These are phyloP conservation scores for Sinella curviseta DNA, from an alignment of 1,140 invertebrate genomes.

Conservation along the genomic window DNA sequence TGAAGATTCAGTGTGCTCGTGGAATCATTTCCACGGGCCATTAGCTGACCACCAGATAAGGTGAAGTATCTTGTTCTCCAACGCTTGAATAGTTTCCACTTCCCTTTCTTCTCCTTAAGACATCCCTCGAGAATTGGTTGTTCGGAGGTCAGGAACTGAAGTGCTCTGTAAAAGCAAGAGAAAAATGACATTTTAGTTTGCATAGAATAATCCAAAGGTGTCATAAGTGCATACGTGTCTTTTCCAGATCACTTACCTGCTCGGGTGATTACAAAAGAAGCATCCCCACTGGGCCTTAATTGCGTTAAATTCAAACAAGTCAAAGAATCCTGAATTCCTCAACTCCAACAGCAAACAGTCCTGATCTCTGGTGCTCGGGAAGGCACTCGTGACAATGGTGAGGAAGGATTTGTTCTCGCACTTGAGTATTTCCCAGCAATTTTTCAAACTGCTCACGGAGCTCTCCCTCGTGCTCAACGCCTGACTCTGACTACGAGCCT, in stretches of 20 bases:
- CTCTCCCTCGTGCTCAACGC: conserved; percentile 81
- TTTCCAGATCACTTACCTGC: no score
- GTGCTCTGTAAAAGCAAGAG: conserved; percentile 31
- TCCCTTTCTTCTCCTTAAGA: conserved; percentile 91
- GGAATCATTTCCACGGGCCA: conserved; percentile 73
- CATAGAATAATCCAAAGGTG: no score
- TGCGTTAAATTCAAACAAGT: conserved; percentile 81
- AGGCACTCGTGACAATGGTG: conserved; percentile 86
- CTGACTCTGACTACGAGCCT: conserved; percentile 70
- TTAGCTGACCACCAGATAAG: conserved; percentile 83
- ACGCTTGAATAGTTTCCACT: conserved; percentile 83
- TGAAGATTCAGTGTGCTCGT: conserved; percentile 69
- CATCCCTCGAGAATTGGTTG: conserved; percentile 81
- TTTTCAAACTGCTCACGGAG: conserved; percentile 78
- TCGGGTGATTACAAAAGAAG: conserved; percentile 72
- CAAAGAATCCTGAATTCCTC: conserved; percentile 82
- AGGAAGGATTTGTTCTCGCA: conserved; percentile 85
- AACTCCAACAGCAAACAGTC: conserved; percentile 81
- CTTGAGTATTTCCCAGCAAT: conserved; percentile 90
- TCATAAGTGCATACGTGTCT: no score
- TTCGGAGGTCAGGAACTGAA: conserved; percentile 45
- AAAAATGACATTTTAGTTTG: no score
- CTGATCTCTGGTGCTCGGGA: conserved; percentile 85
- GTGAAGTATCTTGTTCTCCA: conserved; percentile 94
- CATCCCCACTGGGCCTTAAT: conserved; percentile 72